Base-by-base conservation (phyloP, 2,797 vertebrate genomes). In the Salarias fasciatus region DNA sequence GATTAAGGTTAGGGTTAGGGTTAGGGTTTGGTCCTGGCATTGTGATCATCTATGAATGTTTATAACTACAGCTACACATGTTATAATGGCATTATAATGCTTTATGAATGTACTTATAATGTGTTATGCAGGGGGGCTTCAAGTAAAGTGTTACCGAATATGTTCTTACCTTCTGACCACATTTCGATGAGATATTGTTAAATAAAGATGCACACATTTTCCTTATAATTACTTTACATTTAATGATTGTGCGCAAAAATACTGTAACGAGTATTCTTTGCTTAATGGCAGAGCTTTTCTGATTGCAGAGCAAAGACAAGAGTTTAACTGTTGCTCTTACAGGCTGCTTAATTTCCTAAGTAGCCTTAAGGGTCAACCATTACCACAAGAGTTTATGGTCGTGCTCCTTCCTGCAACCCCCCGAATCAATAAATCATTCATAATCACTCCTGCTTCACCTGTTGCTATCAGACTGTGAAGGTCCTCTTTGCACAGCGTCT, bases 361-460 rank as follows among this genome's bases (percentile, higher is more conserved):
- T 58, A 52, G 53, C 67, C 67, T 60, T 61, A 61, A 82, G 76
- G 62, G 70, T 71, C 28, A 28, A 29, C 48, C 52, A 60, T 82
- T 61, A 70, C 31, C 45, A 33, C 28, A 5, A 54, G 61, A 52
- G 71, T 73, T 73, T 69, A 75, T 55, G 38, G 29, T 69, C 56
- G 37, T 36, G 45, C 64, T 72, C 38, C 35, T 60, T 72, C 59
- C 52, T 67, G 65, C n/a, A n/a, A 43, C 45, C 51, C 43, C 63
- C 29, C 33, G 62, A 77, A 61, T 79, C 68, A 77, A 70, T 79
- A 76, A 82, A 75, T 84, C 69, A 61, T 65, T 67, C 43, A 53
- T 66, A 67, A 75, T 73, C 57, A 65, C 63, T n/a, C 24, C 14
- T 41, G 56, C 11, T 38, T 68, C 69, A 63, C 53, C 57, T 70